phyloP scores from a whole-genome alignment of 64 coral and sea anemone species.

The Stylophora pistillata region DNA sequence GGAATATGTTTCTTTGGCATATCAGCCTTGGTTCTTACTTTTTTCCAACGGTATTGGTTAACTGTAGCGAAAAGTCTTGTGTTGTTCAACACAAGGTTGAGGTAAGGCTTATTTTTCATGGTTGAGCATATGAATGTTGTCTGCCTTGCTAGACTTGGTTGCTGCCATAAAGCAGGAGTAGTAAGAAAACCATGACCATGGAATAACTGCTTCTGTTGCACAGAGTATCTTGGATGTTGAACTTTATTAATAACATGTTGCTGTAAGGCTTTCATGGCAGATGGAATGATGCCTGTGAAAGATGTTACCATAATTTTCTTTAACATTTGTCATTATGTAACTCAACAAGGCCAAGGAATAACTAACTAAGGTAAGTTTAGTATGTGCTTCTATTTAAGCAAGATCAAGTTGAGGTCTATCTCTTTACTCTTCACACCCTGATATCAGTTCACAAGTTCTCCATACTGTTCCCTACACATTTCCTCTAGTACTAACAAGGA shows the following conservation, averaged over 20 bases:
- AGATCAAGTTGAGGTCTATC: too few relatives aligned
- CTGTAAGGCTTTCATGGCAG: not conserved
- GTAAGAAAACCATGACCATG: not conserved
- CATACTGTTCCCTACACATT: too few relatives aligned
- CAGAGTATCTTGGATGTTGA: not conserved
- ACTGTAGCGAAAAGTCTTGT: conserved; percentile 81
- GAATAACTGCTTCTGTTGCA: not conserved
- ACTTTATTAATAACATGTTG: not conserved
- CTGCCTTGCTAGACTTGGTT: not conserved
- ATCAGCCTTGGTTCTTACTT: conserved; percentile 76
- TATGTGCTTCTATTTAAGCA: too few relatives aligned
- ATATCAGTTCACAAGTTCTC: too few relatives aligned
- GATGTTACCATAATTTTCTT: not conserved
- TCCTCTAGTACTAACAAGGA: too few relatives aligned
- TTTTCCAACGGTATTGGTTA: conserved; percentile 85
- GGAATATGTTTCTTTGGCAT: conserved; percentile 65
- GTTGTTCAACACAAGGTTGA: conserved; percentile 2
- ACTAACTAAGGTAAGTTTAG: too few relatives aligned
- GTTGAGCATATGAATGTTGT: not conserved
- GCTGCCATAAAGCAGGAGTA: not conserved
- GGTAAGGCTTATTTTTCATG: not conserved
- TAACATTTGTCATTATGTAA: too few relatives aligned
- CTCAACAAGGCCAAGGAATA: too few relatives aligned
- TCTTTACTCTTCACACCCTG: too few relatives aligned
- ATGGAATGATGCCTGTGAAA: not conserved